These are phyloP conservation scores for Pteronura brasiliensis DNA, from an alignment of 2,113 vertebrate genomes.

Conservation along the genomic window DNA sequence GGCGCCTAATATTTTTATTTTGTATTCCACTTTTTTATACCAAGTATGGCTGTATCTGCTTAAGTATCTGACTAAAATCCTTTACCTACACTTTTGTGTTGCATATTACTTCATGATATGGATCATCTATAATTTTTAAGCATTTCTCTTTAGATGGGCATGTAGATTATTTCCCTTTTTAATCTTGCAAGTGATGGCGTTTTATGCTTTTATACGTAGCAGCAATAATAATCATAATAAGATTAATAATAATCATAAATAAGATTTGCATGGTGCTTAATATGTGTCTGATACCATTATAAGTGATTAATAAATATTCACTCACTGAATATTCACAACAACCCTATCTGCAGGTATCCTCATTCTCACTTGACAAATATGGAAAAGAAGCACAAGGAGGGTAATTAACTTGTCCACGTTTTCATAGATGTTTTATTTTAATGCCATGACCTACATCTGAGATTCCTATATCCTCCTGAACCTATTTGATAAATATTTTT, in stretches of 20 bases:
- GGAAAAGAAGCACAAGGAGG: neutral
- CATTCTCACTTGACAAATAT: neutral
- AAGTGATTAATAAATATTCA: neutral
- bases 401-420: neutral
- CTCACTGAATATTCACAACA: neutral
- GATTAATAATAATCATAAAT: neutral
- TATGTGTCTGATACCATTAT: neutral
- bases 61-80: neutral
- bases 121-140: neutral
- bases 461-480: neutral
- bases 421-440: neutral
- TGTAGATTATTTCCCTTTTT: neutral
- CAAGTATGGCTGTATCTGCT: neutral
- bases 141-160: neutral
- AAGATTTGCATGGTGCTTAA: neutral
- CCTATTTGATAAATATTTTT: neutral
- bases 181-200: neutral
- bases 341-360: neutral
- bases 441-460: neutral
- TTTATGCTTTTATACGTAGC: neutral
- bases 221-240: neutral
- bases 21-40: neutral
- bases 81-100: neutral
- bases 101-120: neutral
- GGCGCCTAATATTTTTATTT: neutral